A percentile compares a stretch with the other conserved stretches of the same genome.
These are phyloP conservation scores for Epinotia nisella DNA, from an alignment of 2,888 invertebrate species.

Conservation along the genomic window DNA sequence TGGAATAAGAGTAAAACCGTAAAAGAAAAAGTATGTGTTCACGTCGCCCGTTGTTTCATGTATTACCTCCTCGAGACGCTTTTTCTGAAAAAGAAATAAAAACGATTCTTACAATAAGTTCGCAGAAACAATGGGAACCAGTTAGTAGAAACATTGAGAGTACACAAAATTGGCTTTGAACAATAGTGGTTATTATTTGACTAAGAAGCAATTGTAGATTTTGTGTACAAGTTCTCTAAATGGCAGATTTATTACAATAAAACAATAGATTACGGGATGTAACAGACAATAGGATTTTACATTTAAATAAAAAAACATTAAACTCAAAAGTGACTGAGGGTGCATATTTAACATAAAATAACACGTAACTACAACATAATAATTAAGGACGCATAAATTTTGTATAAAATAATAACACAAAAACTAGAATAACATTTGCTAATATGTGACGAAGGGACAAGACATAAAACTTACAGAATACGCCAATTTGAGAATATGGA, in stretches of 20 bases:
- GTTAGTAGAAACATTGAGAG: constrained; percentile 29
- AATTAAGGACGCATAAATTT: background rate
- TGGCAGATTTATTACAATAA: constrained; percentile 17
- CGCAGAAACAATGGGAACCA: background rate
- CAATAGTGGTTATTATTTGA: background rate
- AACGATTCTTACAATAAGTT: constrained; percentile 58
- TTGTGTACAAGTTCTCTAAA: constrained; percentile 10
- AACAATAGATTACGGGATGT: background rate
- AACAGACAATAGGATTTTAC: background rate
- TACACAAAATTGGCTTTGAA: constrained; percentile 16
- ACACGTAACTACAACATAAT: constrained; percentile 7
- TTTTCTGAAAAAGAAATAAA: constrained; percentile 88
- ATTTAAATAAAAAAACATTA: background rate
- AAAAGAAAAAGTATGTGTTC: constrained; percentile 24
- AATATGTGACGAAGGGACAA: background rate
- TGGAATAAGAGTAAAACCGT: constrained; percentile 6
- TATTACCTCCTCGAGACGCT: constrained; percentile 91
- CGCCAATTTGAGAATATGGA: constrained; percentile 15
- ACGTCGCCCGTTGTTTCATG: constrained; percentile 48
- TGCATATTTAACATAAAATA: background rate
- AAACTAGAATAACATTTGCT: background rate
- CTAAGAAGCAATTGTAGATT: background rate
- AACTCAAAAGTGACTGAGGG: background rate
- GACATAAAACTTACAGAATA: background rate
- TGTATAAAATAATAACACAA: background rate